Percentiles rank a stretch among this genome's conserved stretches.
These are phyloP conservation scores for Carlito syrichta DNA, from an alignment of 2,113 vertebrate species.

Conservation along the genomic window DNA sequence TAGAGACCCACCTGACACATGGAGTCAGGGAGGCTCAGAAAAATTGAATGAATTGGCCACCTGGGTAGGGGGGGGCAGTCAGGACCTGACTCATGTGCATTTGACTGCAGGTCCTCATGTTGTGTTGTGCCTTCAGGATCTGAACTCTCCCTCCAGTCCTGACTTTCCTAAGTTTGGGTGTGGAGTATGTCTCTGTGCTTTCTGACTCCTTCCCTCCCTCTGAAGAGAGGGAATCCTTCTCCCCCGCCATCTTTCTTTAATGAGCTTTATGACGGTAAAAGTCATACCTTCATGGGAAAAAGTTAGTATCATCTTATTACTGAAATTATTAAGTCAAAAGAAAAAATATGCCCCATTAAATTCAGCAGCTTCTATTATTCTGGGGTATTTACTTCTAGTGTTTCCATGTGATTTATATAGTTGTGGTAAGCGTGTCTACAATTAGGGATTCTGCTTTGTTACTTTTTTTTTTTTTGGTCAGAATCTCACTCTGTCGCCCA, in stretches of 20 bases:
- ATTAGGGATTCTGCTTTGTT: neutral
- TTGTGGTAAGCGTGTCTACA: neutral
- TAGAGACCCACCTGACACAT: neutral
- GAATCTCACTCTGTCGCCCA: too few species aligned
- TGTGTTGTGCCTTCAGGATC: fast-evolving
- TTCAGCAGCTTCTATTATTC: fast-evolving
- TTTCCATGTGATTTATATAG: fast-evolving
- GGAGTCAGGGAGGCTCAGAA: neutral
- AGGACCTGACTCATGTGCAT: neutral
- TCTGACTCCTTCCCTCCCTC: neutral
- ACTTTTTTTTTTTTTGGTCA: neutral
- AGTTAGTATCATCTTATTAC: neutral
- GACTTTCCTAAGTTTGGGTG: too few species aligned
- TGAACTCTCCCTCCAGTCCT: neutral
- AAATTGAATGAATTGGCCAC: neutral
- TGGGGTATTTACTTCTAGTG: fast-evolving
- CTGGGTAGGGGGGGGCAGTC: neutral
- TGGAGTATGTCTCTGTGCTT: neutral
- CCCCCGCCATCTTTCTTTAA: neutral
- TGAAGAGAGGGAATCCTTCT: neutral
- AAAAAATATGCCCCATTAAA: too few species aligned
- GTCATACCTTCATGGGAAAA: neutral
- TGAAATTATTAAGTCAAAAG: neutral
- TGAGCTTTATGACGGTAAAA: neutral
- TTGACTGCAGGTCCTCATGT: neutral